Conservation (phyloP, 2,113 vertebrate genomes). For the Atlantisia rogersi region DNA sequence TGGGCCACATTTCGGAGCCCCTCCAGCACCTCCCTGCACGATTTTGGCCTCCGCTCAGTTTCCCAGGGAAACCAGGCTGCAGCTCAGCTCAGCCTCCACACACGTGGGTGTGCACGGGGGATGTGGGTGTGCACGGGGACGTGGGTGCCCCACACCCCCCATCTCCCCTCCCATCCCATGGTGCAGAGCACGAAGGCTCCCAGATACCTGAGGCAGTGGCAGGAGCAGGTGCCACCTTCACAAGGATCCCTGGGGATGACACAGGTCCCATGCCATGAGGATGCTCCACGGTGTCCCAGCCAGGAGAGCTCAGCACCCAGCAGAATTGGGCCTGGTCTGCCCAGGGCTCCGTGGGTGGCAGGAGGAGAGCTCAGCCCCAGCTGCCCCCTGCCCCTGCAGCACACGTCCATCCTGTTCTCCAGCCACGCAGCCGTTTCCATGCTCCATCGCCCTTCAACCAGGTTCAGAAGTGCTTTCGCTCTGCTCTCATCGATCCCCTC, state of each 20-base stretch:
- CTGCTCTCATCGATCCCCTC: conserved; percentile 36
- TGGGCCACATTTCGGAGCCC: not conserved
- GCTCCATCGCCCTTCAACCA: conserved; percentile 49
- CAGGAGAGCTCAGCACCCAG: not conserved
- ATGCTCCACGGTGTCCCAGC: fast-evolving
- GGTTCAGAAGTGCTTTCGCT: conserved; percentile 32
- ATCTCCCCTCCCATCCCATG: not conserved
- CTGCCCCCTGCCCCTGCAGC: not conserved
- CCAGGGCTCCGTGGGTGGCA: fast-evolving
- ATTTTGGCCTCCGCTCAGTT: not conserved
- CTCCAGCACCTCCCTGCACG: not conserved
- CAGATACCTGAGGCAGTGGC: no score
- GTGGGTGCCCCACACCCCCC: not conserved
- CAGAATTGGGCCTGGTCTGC: not conserved
- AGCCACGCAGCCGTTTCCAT: fast-evolving
- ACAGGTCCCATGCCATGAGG: not conserved
- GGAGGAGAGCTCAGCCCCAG: not conserved
- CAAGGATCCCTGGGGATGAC: fast-evolving
- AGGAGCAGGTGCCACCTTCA: not conserved
- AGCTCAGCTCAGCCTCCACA: not conserved
- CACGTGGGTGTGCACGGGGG: not conserved
- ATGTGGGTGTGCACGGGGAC: not conserved
- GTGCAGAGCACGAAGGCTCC: not conserved
- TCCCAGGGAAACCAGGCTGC: conserved; percentile 50
- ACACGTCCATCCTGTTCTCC: not conserved